Percentiles rank a stretch among this genome's conserved stretches.
phyloP scores from a whole-genome alignment of 2,113 vertebrate genomes.

The Eublepharis macularius region DNA sequence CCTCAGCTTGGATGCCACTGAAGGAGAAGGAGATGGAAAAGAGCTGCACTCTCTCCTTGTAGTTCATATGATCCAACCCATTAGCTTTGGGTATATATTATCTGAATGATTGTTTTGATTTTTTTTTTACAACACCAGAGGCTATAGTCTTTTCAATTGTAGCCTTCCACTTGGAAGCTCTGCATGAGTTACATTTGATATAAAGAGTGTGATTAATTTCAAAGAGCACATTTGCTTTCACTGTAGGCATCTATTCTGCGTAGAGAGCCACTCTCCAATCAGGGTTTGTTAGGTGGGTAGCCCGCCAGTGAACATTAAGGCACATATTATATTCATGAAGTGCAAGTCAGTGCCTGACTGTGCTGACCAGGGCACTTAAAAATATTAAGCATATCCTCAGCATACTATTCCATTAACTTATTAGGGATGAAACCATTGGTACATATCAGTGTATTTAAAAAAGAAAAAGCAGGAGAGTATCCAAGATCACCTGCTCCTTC shows the following conservation, averaged over 20 bases:
- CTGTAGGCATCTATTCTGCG: slow-evolving; percentile 21
- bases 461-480: slow-evolving; percentile 27
- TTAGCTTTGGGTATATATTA: slow-evolving; percentile 8
- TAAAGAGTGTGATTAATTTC: slow-evolving; percentile 38
- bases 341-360: slow-evolving; percentile 26
- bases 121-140: too few relatives aligned
- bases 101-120: slow-evolving; percentile 30
- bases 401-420: slow-evolving; percentile 33
- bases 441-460: slow-evolving; percentile 27
- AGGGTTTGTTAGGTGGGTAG: slow-evolving; percentile 33
- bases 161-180: slow-evolving; percentile 18
- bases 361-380: slow-evolving; percentile 31
- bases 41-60: too few relatives aligned
- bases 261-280: slow-evolving; percentile 2
- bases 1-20: too few relatives aligned
- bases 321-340: slow-evolving; percentile 42
- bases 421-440: slow-evolving; percentile 13
- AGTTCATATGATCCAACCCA: not conserved
- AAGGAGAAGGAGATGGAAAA: too few relatives aligned
- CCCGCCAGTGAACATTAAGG: slow-evolving; percentile 18
- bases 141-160: slow-evolving; percentile 37
- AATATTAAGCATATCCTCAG: slow-evolving; percentile 19
- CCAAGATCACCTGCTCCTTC: slow-evolving; percentile 1
- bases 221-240: slow-evolving; percentile 48
- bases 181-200: slow-evolving; percentile 43